Base-by-base conservation (phyloP, 1,140 invertebrate species). In the Aporrectodea caliginosa region DNA sequence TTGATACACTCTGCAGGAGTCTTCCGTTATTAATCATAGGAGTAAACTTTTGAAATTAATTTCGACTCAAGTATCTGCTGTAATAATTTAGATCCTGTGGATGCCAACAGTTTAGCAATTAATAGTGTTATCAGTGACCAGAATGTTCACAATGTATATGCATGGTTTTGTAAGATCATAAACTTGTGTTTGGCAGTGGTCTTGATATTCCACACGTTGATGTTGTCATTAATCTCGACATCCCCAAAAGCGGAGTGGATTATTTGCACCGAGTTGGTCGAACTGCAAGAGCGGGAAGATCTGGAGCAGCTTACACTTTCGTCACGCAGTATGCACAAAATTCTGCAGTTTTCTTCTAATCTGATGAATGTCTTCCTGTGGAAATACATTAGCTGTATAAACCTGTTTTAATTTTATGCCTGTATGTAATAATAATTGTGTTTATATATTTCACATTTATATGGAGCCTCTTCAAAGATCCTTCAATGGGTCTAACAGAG, bases 151-250 rank as follows among this genome's bases (percentile, higher is more conserved):
- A n/a, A n/a, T n/a, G n/a, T n/a, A n/a, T n/a, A n/a, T n/a, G n/a
- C n/a, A n/a, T n/a, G n/a, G n/a, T n/a, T n/a, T n/a, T n/a, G n/a
- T n/a, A n/a, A n/a, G n/a, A n/a, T n/a, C n/a, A n/a, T n/a, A n/a
- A n/a, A n/a, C n/a, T n/a, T n/a, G n/a, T n/a, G n/a, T 78, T 43
- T 82, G 82, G 29, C 87, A 94, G 95, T 90, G 96, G 97, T 86
- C 90, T 99, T 75, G 98, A 99, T 89, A 99, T 99, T 84, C 96
- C 97, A 0, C 95, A 98, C 87, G 97, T 99, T 30, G 97, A 99
- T 89, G 92, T 98, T 78, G 97, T 99, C 0, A 92, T 99, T 16
- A 99, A 99, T 89, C 94, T 96, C 88, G 97, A 99, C 87, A 96
- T 99, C 85, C 98, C 97, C 1, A 94, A 94, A 33, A 94, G 97